phyloP scores from a whole-genome alignment of 1,140 invertebrate species.

The Pseudomyrmex gracilis region DNA sequence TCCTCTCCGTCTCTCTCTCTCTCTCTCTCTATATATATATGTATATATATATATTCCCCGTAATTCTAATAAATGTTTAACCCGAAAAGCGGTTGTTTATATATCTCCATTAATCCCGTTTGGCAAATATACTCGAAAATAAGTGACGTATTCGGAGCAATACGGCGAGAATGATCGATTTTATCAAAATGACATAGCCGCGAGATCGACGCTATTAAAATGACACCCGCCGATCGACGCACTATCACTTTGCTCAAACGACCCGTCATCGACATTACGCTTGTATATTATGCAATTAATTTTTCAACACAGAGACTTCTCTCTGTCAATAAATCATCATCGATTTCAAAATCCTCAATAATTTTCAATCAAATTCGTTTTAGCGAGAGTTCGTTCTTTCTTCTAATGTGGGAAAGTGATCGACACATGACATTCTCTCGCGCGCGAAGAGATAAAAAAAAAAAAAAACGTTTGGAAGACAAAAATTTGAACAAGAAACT shows the following conservation, averaged over 20 bases:
- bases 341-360: constrained; percentile 5
- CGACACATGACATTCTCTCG: neutral
- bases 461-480: too few species aligned
- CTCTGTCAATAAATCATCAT: constrained; percentile 23
- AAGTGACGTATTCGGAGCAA: constrained; percentile 21
- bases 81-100: constrained; percentile 46
- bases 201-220: constrained; percentile 37
- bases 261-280: constrained; percentile 4
- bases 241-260: neutral
- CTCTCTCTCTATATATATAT: too few species aligned
- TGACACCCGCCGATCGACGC: constrained; percentile 18
- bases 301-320: constrained; percentile 7
- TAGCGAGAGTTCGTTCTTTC: neutral
- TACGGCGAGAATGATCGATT: constrained; percentile 19
- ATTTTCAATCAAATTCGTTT: neutral
- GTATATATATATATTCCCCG: neutral
- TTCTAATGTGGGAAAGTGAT: neutral
- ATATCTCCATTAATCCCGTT: constrained; percentile 38
- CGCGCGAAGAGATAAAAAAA: too few species aligned
- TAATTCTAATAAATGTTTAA: constrained; percentile 53
- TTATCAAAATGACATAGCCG: constrained; percentile 27
- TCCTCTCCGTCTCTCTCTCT: neutral
- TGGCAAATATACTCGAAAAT: constrained; percentile 38
- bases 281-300: constrained; percentile 3
- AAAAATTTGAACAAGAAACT: too few species aligned